Conservation (phyloP, 2,113 vertebrate species). For the Arothron firmamentum region DNA sequence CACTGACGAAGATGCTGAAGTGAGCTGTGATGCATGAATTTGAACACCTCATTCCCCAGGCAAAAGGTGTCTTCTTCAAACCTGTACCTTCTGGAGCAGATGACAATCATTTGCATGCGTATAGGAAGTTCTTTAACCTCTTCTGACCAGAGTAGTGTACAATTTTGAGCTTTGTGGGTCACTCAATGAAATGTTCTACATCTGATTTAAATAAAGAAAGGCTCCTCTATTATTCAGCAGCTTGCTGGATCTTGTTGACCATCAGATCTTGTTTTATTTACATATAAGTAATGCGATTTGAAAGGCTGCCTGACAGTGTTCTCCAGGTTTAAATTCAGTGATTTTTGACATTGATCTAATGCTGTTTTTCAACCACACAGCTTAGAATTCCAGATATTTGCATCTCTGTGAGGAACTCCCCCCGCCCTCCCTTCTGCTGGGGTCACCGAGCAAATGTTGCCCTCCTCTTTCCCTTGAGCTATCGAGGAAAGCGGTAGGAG, state of each 20-base stretch:
- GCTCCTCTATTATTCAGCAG: slow-evolving; percentile 59
- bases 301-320: background rate
- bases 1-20: too few species aligned
- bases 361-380: background rate
- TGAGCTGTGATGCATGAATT: too few species aligned
- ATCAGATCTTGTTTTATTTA: slow-evolving; percentile 53
- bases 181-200: background rate
- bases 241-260: slow-evolving; percentile 49
- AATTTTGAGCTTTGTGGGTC: too few species aligned
- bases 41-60: too few species aligned
- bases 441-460: slow-evolving; percentile 43
- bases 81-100: background rate
- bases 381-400: too few species aligned
- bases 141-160: too few species aligned
- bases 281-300: slow-evolving; percentile 44
- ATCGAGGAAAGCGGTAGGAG: slow-evolving; percentile 2
- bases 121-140: too few species aligned
- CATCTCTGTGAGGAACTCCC: slow-evolving; percentile 20
- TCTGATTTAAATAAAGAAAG: slow-evolving; percentile 45
- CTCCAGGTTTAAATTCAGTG: too few species aligned
- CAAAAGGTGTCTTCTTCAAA: background rate
- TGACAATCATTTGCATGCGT: too few species aligned
- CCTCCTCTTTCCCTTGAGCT: slow-evolving; percentile 29
- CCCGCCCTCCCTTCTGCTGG: slow-evolving; percentile 39
- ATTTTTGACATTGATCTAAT: background rate